Base-by-base conservation (phyloP, 2,888 invertebrate species). In the Pyrgus malvae region DNA sequence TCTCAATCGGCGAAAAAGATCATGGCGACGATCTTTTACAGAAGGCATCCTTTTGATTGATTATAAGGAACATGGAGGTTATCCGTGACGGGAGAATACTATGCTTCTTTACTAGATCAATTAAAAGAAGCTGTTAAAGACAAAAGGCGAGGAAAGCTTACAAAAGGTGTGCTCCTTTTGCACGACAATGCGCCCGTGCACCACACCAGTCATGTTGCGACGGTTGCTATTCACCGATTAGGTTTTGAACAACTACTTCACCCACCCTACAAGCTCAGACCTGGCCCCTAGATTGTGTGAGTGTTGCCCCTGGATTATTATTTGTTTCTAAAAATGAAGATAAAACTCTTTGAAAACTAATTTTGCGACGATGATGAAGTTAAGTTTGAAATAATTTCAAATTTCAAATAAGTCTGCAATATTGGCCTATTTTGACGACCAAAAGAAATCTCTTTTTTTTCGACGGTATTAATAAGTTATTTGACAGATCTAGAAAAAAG, bases 261-360 rank as follows among this genome's bases (percentile, higher is more conserved):
- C 38, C 53, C 57, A 54, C 48, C 48, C 23, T 57, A 42, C 48
- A 48, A 6, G 41, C 41, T 48, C 40, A 45, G 31, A 48, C 40
- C 17, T 49, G 33, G 33, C 38, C 14, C 33, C 19, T 14, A 54
- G 48, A n/a, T n/a, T n/a, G n/a, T n/a, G n/a, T n/a, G n/a, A n/a
- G n/a, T n/a, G n/a, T n/a, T n/a, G n/a, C n/a, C n/a, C n/a, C n/a
- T n/a, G 35, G 51, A 53, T 25, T 53, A 50, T 58, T 56, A 48
- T 29, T 21, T 21, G 6, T 21, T 50, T 14, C 16, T 33, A 41
- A 31, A 53, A 38, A n/a, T 53, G 6, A 56, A 46, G n/a, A 41
- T 7, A 29, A 29, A n/a, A 6, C 9, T 29, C 6, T 9, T 2
- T 29, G 29, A 9, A 29, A 29, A 29, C 3, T 2, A 29, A 29